Evolutionary conservation across 2,797 vertebrate species (phyloP), one percentile per base, ranked within the genome.

Genomic region (Acipenser ruthenus): DNA sequence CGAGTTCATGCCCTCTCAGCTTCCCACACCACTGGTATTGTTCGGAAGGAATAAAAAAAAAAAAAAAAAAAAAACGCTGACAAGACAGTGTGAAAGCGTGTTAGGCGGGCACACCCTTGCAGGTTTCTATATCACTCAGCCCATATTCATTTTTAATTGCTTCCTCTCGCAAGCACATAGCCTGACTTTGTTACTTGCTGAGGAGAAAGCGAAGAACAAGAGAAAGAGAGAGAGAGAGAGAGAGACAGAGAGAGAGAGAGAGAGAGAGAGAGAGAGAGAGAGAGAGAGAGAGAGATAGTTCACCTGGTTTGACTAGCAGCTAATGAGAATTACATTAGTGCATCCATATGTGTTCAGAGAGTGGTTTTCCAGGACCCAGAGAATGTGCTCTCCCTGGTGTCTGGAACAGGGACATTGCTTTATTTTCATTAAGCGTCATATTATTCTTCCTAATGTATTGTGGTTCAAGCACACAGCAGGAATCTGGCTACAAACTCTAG

Each of bases 131-230:
- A 85, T 93, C 89, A 86, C 87, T 86, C 88, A 80, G 80, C 84
- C 79, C 80, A 84, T 87, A 89, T 94, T 89, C 89, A 93, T 93
- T 87, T 93, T 94, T 94, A 91, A 94, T 94, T 79, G 83, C 86
- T 92, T 94, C 89, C 89, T 93, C 80, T 74, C 80, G 81, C 79
- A 91, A 87, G 88, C 81, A 82, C 79, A 77, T 79, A 79, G 80
- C 79, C 82, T 78, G 72, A 79, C 82, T 78, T 81, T 79, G 1
- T 81, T 75, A 81, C 80, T 82, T 80, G 69, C 78, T 51, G 77
- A 82, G 78, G 78, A 81, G 78, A 65, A 69, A 65, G 79, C 76
- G 76, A 68, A 65, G 76, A 76, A 75, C 79, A 73, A 73, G 71
- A 81, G 72, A 67, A 74, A 74, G 70, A n/a, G 67, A 65, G 68